Evolutionary conservation across 30 jellyfish, hydroid and myxozoan genomes (phyloP).

Genomic region (Catostylus mosaicus): DNA sequence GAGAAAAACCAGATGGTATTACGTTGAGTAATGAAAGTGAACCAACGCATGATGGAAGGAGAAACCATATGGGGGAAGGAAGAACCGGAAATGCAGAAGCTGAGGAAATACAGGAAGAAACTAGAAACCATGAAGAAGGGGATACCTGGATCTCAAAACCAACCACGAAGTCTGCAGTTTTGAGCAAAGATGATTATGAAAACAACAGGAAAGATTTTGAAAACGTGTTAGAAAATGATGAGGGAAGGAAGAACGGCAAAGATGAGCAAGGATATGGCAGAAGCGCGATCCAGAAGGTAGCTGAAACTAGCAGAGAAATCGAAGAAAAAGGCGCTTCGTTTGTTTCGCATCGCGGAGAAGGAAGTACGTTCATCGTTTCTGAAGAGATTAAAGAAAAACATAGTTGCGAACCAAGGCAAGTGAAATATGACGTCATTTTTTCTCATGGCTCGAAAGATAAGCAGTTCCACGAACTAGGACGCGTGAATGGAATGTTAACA

Average conservation of each 20-base stretch:
- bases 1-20: not conserved
- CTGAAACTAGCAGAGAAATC: not conserved
- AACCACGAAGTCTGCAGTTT: not conserved
- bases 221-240: not conserved
- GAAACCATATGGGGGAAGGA: not conserved
- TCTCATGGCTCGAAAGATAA: conserved; percentile 66
- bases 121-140: not conserved
- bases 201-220: not conserved
- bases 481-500: conserved; percentile 17
- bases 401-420: conserved; percentile 53
- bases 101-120: not conserved
- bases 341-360: conserved; percentile 39
- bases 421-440: conserved; percentile 35
- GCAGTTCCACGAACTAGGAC: conserved; percentile 52
- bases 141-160: not conserved
- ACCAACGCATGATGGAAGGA: not conserved
- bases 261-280: conserved; percentile 18
- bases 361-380: conserved; percentile 15
- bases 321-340: conserved; percentile 53
- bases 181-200: not conserved
- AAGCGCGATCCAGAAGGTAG: conserved; percentile 1
- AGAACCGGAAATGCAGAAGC: not conserved
- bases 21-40: not conserved
- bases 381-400: conserved; percentile 10
- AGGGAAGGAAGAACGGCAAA: not conserved